A percentile compares a stretch with the other conserved stretches of the same genome.
Evolutionary conservation across 2,113 vertebrate genomes (phyloP).

Genomic region (Anthoscopus minutus): DNA sequence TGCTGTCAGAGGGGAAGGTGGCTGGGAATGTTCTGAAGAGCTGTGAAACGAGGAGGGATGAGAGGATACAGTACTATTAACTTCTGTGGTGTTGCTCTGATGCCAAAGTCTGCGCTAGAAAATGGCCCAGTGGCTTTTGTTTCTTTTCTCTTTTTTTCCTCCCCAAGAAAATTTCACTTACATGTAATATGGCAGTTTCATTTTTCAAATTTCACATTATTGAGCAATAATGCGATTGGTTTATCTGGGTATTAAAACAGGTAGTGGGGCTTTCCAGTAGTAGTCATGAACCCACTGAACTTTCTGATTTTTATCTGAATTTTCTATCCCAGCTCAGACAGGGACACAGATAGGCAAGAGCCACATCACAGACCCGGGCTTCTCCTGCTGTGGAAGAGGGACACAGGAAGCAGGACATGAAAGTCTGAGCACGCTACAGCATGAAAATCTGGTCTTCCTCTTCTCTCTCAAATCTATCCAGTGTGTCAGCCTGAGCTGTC

Average conservation of each 20-base stretch:
- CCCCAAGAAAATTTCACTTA: neutral
- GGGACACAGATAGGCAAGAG: neutral
- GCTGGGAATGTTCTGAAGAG: neutral
- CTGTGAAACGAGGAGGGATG: neutral
- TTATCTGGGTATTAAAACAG: neutral
- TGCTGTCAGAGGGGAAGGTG: neutral
- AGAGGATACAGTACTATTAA: rapidly evolving
- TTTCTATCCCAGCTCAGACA: neutral
- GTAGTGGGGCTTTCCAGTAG: neutral
- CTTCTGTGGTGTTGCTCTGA: rapidly evolving
- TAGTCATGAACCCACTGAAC: neutral
- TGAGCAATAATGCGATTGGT: neutral
- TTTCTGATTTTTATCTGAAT: neutral
- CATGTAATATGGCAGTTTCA: neutral
- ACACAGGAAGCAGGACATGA: rapidly evolving
- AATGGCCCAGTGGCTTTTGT: neutral
- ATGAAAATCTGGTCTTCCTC: neutral
- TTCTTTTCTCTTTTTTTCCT: neutral
- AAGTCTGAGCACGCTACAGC: neutral
- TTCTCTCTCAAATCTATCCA: neutral
- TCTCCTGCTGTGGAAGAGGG: neutral
- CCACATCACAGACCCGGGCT: neutral
- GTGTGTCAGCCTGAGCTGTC: neutral
- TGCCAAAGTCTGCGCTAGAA: neutral
- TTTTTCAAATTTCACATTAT: neutral